Conservation (phyloP, 1,140 invertebrate genomes). For the Heliothis subflexa region DNA sequence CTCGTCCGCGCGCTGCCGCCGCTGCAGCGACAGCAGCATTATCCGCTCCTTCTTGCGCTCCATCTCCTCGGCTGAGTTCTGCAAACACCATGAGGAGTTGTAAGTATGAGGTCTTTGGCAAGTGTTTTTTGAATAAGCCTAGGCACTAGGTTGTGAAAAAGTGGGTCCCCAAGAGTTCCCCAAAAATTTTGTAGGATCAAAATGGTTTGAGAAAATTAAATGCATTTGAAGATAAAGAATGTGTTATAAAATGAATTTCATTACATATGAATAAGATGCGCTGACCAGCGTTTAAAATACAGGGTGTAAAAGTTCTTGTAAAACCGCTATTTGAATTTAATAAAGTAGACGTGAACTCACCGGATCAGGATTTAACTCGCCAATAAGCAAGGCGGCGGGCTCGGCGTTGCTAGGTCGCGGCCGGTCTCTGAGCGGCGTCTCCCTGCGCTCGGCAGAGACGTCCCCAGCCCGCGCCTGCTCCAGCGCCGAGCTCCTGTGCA, state of each 20-base stretch:
- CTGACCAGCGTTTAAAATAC: not conserved
- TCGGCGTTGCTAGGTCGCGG: conserved; percentile 60
- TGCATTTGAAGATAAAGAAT: too few species aligned
- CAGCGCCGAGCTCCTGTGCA: conserved; percentile 53
- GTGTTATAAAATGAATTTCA: too few species aligned
- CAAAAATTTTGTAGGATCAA: too few species aligned
- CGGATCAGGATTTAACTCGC: conserved; percentile 76
- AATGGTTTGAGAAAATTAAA: too few species aligned
- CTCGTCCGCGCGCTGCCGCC: conserved; percentile 96
- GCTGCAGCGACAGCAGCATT: conserved; percentile 93
- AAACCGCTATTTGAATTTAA: not conserved
- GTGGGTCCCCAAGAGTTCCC: too few species aligned
- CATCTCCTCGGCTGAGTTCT: conserved; percentile 95
- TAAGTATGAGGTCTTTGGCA: not conserved
- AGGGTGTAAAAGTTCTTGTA: not conserved
- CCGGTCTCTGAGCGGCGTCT: conserved; percentile 60
- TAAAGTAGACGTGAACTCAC: conserved; percentile 51
- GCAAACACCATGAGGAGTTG: conserved; percentile 33
- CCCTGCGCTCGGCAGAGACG: conserved; percentile 58
- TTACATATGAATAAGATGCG: too few species aligned
- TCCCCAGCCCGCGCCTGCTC: conserved; percentile 53
- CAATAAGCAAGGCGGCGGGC: conserved; percentile 76
- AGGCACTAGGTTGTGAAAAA: not conserved
- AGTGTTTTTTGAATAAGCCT: not conserved
- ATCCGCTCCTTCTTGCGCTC: conserved; percentile 96